Evolutionary conservation across 2,113 vertebrate species (phyloP).

Genomic region (Stomatorhinus ivindoensis): DNA sequence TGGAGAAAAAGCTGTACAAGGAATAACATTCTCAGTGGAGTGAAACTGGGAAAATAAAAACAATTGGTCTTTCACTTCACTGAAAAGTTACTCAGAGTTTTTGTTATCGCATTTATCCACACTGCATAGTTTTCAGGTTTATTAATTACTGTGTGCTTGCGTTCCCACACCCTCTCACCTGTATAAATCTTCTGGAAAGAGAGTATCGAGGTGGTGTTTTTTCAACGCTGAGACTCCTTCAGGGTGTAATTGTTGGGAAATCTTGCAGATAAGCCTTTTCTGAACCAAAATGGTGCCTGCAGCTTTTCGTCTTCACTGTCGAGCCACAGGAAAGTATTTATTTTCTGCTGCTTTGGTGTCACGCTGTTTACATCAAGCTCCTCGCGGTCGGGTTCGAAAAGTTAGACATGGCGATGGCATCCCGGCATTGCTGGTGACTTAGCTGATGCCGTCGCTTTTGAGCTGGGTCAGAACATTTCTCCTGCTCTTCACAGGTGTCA

Average conservation of each 20-base stretch:
- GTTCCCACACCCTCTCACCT: background rate
- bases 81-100: background rate
- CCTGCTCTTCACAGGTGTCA: background rate
- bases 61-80: background rate
- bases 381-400: background rate
- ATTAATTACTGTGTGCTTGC: background rate
- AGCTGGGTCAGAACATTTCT: background rate
- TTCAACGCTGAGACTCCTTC: background rate
- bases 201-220: background rate
- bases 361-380: background rate
- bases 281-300: background rate
- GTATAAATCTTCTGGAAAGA: background rate
- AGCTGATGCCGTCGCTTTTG: background rate
- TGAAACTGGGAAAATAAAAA: background rate
- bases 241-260: background rate
- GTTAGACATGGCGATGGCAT: background rate
- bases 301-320: constrained; percentile 18
- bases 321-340: constrained; percentile 16
- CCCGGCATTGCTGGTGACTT: background rate
- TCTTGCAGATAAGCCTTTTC: background rate
- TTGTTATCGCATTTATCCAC: background rate
- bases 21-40: background rate
- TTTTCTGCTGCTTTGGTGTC: background rate
- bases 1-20: background rate
- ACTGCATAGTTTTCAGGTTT: background rate